A percentile compares a stretch with the other conserved stretches of the same genome.
phyloP scores from a whole-genome alignment of 2,888 invertebrate genomes.

The Cremastinae sp. region DNA sequence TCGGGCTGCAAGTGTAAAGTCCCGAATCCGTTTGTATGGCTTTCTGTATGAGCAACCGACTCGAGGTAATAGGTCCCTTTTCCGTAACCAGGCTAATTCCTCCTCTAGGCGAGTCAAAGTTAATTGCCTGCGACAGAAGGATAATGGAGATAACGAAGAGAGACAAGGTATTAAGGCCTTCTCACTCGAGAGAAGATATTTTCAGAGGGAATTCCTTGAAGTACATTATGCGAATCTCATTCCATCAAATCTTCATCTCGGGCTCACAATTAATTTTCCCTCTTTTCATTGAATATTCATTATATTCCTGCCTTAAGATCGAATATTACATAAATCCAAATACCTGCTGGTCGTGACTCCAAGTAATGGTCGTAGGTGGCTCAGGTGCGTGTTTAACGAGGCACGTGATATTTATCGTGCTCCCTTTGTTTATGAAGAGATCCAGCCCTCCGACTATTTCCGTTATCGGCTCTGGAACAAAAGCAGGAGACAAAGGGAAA shows the following conservation, averaged over 20 bases:
- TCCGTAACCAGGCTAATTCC: conserved; percentile 94
- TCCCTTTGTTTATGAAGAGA: conserved; percentile 90
- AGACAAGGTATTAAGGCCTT: conserved; percentile 1
- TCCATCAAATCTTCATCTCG: conserved; percentile 8
- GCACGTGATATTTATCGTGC: conserved; percentile 93
- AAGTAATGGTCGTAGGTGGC: conserved; percentile 89
- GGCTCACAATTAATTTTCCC: not conserved
- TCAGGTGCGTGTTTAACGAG: conserved; percentile 90
- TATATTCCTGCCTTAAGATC: no score
- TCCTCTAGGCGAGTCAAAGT: conserved; percentile 93
- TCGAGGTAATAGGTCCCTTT: conserved; percentile 91
- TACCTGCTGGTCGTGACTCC: conserved; percentile 88
- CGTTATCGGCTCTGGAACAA: conserved; percentile 87
- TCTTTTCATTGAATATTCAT: conserved; percentile 1
- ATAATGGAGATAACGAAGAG: no score
- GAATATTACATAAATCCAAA: conserved; percentile 51
- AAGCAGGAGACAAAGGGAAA: no score
- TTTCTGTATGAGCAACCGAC: conserved; percentile 90
- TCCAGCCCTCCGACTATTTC: conserved; percentile 90
- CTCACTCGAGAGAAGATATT: no score
- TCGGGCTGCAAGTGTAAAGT: conserved; percentile 91
- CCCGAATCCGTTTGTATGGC: conserved; percentile 91
- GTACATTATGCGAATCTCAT: not conserved
- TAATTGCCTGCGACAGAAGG: conserved; percentile 85
- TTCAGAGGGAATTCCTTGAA: not conserved